phyloP scores from a whole-genome alignment of 2,797 vertebrate species.

The Aldrovandia affinis region DNA sequence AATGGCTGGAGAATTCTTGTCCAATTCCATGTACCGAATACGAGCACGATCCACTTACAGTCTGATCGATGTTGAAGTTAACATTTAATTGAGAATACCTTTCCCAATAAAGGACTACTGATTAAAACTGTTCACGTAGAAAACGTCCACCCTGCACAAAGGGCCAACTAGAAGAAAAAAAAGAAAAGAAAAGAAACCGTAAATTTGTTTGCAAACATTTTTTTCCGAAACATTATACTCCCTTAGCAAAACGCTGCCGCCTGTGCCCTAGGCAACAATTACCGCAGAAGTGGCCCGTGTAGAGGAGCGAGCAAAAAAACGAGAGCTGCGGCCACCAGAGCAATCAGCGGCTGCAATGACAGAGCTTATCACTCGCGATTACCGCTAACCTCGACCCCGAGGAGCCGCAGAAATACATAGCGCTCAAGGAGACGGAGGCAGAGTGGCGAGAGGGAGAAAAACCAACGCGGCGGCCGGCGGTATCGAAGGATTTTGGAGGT shows the following conservation, averaged over 20 bases:
- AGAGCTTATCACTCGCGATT: slow-evolving; percentile 18
- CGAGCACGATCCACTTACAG: too few relatives aligned
- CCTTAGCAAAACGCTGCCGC: not conserved
- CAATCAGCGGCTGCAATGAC: not conserved
- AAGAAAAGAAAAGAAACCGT: too few relatives aligned
- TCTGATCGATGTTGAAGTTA: too few relatives aligned
- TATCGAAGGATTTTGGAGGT: not conserved
- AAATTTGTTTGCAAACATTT: not conserved
- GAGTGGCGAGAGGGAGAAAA: not conserved
- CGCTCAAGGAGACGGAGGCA: not conserved
- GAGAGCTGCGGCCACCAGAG: slow-evolving; percentile 1
- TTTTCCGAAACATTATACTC: not conserved
- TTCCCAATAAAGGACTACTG: too few relatives aligned
- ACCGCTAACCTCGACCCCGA: slow-evolving; percentile 9
- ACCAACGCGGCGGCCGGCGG: not conserved
- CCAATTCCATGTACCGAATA: too few relatives aligned
- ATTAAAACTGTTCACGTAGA: too few relatives aligned
- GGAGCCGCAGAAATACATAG: not conserved
- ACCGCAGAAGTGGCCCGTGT: not conserved
- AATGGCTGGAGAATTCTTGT: too few relatives aligned
- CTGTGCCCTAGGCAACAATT: not conserved
- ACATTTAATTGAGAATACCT: too few relatives aligned
- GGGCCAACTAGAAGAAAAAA: too few relatives aligned
- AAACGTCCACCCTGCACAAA: too few relatives aligned
- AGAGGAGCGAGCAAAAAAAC: not conserved